These are phyloP conservation scores for Marasmarcha lunaedactyla DNA, from an alignment of 2,888 invertebrate genomes.

Conservation along the genomic window DNA sequence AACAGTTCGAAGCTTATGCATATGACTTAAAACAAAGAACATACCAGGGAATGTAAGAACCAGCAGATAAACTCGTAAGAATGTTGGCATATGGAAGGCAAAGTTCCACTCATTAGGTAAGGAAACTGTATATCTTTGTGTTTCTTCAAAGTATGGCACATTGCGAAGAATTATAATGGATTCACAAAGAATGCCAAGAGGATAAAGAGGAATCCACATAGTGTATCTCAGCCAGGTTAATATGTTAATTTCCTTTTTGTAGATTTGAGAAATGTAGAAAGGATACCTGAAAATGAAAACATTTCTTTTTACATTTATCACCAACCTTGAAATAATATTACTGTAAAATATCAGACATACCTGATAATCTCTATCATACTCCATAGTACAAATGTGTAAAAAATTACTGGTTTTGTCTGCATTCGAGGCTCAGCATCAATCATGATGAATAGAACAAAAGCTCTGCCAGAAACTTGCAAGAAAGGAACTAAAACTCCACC, in stretches of 20 bases:
- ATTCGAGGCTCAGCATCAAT: slow-evolving; percentile 87
- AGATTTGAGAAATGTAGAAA: slow-evolving; percentile 86
- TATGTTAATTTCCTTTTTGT: slow-evolving; percentile 78
- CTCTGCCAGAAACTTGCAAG: slow-evolving; percentile 84
- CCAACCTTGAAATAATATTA: no score
- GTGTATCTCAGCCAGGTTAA: slow-evolving; percentile 95
- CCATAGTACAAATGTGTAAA: slow-evolving; percentile 90
- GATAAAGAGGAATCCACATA: slow-evolving; percentile 94
- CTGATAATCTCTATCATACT: slow-evolving; percentile 84
- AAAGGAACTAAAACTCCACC: slow-evolving; percentile 79
- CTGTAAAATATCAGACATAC: slow-evolving; percentile 47
- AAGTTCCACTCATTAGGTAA: slow-evolving; percentile 90
- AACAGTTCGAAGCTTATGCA: slow-evolving; percentile 80
- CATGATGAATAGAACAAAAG: slow-evolving; percentile 83
- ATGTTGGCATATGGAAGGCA: slow-evolving; percentile 85
- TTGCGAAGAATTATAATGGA: slow-evolving; percentile 84
- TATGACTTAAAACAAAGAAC: slow-evolving; percentile 84
- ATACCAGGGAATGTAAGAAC: slow-evolving; percentile 81
- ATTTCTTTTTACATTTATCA: no score
- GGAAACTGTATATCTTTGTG: slow-evolving; percentile 77
- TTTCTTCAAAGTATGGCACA: slow-evolving; percentile 91
- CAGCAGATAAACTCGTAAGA: slow-evolving; percentile 82
- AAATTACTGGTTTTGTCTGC: slow-evolving; percentile 88
- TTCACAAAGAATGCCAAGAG: slow-evolving; percentile 89
- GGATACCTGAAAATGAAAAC: slow-evolving; percentile 79